Base-by-base conservation (phyloP, 2,113 vertebrate genomes). In the Eptatretus burgeri region DNA sequence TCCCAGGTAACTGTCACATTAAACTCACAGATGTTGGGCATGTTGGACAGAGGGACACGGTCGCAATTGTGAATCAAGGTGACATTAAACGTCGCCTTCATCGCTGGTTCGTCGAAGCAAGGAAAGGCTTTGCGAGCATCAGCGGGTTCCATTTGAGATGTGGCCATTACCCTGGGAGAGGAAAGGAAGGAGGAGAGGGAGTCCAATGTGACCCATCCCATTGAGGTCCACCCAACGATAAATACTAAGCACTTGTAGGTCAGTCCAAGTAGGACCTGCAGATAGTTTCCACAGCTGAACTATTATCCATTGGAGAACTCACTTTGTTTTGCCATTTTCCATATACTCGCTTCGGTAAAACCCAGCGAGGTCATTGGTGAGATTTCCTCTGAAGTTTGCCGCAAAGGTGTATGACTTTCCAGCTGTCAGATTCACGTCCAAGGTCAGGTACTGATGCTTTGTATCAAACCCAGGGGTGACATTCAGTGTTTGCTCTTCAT, bases 261-360 rank as follows among this genome's bases (percentile, higher is more conserved):
- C n/a, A n/a, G n/a, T n/a, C n/a, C n/a, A n/a, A n/a, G n/a, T n/a
- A n/a, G 27, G 27, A 41, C 27, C 27, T 41, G 27, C 27, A 41
- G 3, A 41, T 41, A 3, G 27, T 41, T 41, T 41, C 27, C 27
- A 41, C 7, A 41, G 27, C 3, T 41, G 27, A 41, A 41, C 27
- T 41, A 41, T 41, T 41, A 5, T 5, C 27, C 7, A 7, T 41
- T 41, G 27, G 3, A 41, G 27, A 27, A 64, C 85, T 72, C 73
- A 94, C 91, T 71, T 89, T 49, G 5, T 68, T 1, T 67, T 63
- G 0, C 16, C 17, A 0, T 68, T 52, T 0, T 89, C 81, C 1
- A 2, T 4, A 56, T 93, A 96, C 70, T 87, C 83, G 12, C 91
- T 95, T 69, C 87, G 79, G 70, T 96, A 96, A 75, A 96, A 85